phyloP scores from a whole-genome alignment of 2,797 vertebrate species.

The Schizothorax lantsangensis region DNA sequence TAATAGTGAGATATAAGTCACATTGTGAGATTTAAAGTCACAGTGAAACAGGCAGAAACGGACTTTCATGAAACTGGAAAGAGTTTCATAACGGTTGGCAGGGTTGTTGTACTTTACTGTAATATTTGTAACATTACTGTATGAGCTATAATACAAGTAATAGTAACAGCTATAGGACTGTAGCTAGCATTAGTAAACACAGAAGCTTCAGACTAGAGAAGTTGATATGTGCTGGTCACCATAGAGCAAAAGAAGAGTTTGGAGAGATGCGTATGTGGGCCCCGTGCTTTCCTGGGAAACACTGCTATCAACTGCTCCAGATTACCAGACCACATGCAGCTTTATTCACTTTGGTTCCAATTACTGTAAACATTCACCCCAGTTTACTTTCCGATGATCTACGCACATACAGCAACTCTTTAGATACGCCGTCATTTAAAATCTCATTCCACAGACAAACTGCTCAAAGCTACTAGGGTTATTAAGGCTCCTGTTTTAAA shows the following conservation, averaged over 20 bases:
- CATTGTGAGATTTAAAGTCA: not conserved
- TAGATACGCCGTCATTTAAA: constrained; percentile 57
- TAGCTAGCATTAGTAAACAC: not conserved
- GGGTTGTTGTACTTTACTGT: not conserved
- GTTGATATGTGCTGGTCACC: not conserved
- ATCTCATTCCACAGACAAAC: constrained; percentile 64
- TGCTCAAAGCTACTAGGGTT: constrained; percentile 56
- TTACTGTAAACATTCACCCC: constrained; percentile 62
- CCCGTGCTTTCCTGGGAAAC: constrained; percentile 59
- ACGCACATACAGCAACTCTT: constrained; percentile 53
- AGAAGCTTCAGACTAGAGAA: not conserved
- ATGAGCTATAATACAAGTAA: constrained; percentile 12
- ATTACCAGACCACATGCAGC: constrained; percentile 65
- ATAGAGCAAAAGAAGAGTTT: constrained; percentile 23
- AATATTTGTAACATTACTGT: not conserved
- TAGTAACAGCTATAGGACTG: not conserved
- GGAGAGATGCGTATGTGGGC: not conserved
- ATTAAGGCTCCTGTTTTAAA: constrained; percentile 61
- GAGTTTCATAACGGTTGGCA: not conserved
- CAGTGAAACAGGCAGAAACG: not conserved
- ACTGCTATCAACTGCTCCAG: constrained; percentile 53
- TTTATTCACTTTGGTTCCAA: constrained; percentile 67
- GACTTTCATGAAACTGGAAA: not conserved
- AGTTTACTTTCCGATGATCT: constrained; percentile 60
- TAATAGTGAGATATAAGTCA: not conserved